These are phyloP conservation scores for Gambusia holbrooki DNA, from an alignment of 2,113 vertebrate species.

Conservation along the genomic window DNA sequence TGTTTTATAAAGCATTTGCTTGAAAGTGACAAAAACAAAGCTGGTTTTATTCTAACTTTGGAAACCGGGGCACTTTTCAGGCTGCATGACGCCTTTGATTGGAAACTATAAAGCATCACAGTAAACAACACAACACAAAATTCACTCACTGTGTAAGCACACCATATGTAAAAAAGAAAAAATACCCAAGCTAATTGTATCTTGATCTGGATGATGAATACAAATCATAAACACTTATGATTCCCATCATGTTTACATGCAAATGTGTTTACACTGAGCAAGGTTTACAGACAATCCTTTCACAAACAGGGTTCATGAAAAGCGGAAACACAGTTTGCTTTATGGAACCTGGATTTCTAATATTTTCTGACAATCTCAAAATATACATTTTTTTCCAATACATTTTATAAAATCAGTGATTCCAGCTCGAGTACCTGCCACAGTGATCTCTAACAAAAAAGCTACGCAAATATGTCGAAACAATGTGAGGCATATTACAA, in stretches of 20 bases:
- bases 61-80: constrained; percentile 43
- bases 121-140: constrained; percentile 53
- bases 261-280: constrained; percentile 43
- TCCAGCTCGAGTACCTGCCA: constrained; percentile 2
- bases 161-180: constrained; percentile 6
- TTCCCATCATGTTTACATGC: constrained; percentile 59
- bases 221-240: constrained; percentile 36
- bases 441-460: constrained; percentile 12
- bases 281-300: constrained; percentile 10
- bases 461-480: constrained; percentile 27
- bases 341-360: constrained; percentile 14
- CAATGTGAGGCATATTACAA: constrained; percentile 26
- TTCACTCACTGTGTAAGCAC: constrained; percentile 34
- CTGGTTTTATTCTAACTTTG: constrained; percentile 28
- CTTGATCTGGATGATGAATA: constrained; percentile 10
- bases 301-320: constrained; percentile 29
- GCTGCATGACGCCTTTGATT: constrained; percentile 34
- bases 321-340: constrained; percentile 26
- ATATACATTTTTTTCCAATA: not conserved
- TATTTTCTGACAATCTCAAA: constrained; percentile 18
- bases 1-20: constrained; percentile 63
- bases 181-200: constrained; percentile 1
- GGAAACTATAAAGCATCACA: constrained; percentile 43
- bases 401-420: constrained; percentile 8
- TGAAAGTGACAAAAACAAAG: constrained; percentile 68